Conservation (phyloP, 2,888 invertebrate species). For the Sceliomorpha sp. region DNA sequence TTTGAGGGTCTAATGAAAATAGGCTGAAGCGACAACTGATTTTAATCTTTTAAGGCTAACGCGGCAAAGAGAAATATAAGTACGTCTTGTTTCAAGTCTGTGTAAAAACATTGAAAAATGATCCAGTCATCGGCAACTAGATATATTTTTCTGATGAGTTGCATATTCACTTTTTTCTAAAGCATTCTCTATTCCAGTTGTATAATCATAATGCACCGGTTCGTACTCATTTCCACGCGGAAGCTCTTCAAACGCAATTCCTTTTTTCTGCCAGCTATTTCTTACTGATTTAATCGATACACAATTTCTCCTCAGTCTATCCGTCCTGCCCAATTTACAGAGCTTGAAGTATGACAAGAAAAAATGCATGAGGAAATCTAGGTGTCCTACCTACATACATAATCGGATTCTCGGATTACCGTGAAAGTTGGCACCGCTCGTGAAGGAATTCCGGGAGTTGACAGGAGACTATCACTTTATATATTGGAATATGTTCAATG, state of each 20-base stretch:
- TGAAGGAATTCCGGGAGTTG: constrained; percentile 6
- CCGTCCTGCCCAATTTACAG: constrained; percentile 1
- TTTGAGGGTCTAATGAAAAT: too few relatives aligned
- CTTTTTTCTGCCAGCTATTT: not conserved
- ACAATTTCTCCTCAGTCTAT: constrained; percentile 2
- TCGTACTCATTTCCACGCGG: not conserved
- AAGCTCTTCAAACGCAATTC: not conserved
- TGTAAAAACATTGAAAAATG: too few relatives aligned
- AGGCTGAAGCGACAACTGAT: too few relatives aligned
- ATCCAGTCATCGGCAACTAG: too few relatives aligned
- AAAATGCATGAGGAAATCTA: constrained; percentile 13
- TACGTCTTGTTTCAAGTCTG: too few relatives aligned
- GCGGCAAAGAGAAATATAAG: too few relatives aligned
- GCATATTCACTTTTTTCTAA: too few relatives aligned
- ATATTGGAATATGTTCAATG: not conserved
- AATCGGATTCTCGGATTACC: constrained; percentile 12
- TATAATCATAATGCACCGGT: too few relatives aligned
- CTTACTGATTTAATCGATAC: not conserved
- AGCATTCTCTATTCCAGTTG: too few relatives aligned
- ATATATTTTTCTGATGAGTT: too few relatives aligned
- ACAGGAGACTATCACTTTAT: not conserved
- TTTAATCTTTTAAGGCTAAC: too few relatives aligned
- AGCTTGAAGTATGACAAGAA: constrained; percentile 1
- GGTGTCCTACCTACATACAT: constrained; percentile 4
- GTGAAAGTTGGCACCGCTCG: constrained; percentile 12